phyloP scores from a whole-genome alignment of 2,888 invertebrate species.

The Chaetogeoica ovagalla region DNA sequence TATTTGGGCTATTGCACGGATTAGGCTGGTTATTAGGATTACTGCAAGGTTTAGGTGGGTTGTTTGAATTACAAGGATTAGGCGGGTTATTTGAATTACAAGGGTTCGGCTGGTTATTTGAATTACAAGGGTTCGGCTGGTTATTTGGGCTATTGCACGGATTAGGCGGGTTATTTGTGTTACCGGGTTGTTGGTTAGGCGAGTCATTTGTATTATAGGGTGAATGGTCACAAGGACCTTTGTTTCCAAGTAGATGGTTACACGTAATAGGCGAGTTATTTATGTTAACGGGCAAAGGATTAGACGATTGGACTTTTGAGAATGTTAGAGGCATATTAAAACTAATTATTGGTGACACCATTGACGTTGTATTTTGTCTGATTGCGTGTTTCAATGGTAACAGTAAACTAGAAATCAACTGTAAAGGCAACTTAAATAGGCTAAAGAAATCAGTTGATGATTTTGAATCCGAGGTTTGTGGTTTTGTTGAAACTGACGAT shows the following conservation, averaged over 20 bases:
- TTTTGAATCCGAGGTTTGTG: not conserved
- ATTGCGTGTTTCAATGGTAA: not conserved
- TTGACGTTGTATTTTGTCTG: conserved; percentile 2
- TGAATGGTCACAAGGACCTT: not conserved
- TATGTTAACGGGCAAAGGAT: not conserved
- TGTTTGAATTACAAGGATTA: not conserved
- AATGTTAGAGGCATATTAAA: conserved; percentile 26
- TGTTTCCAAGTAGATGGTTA: no score
- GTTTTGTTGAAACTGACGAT: not conserved
- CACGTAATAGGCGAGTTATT: not conserved
- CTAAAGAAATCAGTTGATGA: not conserved
- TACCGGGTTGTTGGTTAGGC: not conserved
- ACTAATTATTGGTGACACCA: conserved; percentile 22
- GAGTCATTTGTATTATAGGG: not conserved
- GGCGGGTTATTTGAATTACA: not conserved
- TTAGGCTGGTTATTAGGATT: no score
- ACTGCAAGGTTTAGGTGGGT: not conserved
- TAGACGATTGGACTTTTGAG: conserved; percentile 5
- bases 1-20: no score
- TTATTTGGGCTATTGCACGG: not conserved
- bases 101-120: not conserved
- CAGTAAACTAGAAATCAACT: conserved; percentile 7
- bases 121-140: not conserved
- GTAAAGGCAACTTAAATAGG: conserved; percentile 22
- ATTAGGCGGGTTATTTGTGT: not conserved